phyloP scores from a whole-genome alignment of 2,113 vertebrate species.

The Mus spicilegus region DNA sequence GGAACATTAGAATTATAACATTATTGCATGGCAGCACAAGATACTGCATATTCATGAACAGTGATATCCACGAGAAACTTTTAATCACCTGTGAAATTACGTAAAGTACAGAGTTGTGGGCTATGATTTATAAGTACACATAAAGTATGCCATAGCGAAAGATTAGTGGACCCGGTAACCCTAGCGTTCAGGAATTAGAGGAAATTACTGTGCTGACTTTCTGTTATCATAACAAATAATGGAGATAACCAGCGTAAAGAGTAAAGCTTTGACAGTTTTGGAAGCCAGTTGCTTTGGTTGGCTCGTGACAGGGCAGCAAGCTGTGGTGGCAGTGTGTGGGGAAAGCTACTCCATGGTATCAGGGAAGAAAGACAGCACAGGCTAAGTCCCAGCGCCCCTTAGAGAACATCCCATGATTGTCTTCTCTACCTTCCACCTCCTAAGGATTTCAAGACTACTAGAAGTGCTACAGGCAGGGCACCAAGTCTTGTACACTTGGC shows the following conservation, averaged over 20 bases:
- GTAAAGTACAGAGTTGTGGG: background rate
- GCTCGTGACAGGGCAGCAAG: no score
- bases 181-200: background rate
- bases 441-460: background rate
- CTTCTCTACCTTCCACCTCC: no score
- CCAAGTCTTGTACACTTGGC: background rate
- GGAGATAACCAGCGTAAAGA: background rate
- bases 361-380: background rate
- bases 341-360: background rate
- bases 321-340: background rate
- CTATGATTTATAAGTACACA: background rate
- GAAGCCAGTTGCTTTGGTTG: no score
- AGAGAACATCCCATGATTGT: background rate
- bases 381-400: background rate
- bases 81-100: background rate
- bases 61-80: background rate
- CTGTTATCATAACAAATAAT: no score
- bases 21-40: background rate
- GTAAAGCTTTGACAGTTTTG: background rate
- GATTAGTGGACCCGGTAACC: background rate
- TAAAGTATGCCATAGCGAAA: background rate
- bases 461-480: background rate
- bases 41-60: background rate
- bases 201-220: background rate
- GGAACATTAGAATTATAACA: background rate